Percentiles rank a stretch among this genome's conserved stretches.
Evolutionary conservation across 2,113 vertebrate genomes (phyloP).

Genomic region (Nesoenas mayeri): DNA sequence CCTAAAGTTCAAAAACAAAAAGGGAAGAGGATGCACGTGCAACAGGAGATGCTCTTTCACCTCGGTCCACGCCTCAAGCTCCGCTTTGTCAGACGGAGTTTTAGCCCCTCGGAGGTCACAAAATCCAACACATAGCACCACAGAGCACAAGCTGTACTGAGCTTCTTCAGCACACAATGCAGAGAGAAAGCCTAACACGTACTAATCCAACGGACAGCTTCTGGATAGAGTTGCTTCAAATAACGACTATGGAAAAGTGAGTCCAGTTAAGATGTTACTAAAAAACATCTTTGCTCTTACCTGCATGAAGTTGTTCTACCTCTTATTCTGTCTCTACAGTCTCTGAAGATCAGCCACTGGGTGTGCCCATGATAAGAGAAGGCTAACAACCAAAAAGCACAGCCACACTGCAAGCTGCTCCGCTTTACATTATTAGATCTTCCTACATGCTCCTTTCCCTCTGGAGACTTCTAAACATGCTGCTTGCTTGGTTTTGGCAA

Average conservation of each 20-base stretch:
- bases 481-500: not conserved
- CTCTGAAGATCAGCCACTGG: not conserved
- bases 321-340: not conserved
- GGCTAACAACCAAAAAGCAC: not conserved
- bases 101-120: not conserved
- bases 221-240: not conserved
- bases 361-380: rapidly evolving
- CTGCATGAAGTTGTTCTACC: not conserved
- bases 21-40: not conserved
- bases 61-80: not conserved
- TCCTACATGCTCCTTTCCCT: not conserved
- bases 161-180: not conserved
- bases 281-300: not conserved
- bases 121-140: rapidly evolving
- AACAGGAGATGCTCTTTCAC: not conserved
- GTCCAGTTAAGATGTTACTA: not conserved
- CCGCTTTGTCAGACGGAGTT: not conserved
- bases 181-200: not conserved
- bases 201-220: not conserved
- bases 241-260: rapidly evolving
- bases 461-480: not conserved
- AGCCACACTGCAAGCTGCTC: not conserved
- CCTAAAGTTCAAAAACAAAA: not conserved
- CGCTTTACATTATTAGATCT: not conserved
- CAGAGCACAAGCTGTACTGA: not conserved